These are phyloP conservation scores for Pseudotriccus pelzelni DNA, from an alignment of 2,797 vertebrate species.

Conservation along the genomic window DNA sequence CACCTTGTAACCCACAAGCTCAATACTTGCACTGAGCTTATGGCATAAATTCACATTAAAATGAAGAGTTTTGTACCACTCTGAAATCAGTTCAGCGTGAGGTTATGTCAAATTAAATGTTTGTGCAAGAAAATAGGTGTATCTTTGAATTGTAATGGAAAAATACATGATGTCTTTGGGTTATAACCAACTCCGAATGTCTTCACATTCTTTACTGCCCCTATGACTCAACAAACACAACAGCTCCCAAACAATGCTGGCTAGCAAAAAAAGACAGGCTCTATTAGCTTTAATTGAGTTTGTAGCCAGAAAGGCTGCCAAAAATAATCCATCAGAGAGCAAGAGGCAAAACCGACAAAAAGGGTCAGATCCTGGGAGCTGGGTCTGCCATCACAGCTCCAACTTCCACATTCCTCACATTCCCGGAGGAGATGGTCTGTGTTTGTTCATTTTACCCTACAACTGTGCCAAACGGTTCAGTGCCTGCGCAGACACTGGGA, in stretches of 20 bases:
- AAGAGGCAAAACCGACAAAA: conserved; percentile 14
- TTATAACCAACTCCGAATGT: background rate
- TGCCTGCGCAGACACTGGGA: background rate
- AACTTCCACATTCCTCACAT: conserved; percentile 4
- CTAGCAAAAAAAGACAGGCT: conserved; percentile 13
- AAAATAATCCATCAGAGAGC: conserved; percentile 24
- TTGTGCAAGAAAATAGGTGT: background rate
- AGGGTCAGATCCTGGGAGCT: conserved; percentile 39
- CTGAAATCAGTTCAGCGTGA: background rate
- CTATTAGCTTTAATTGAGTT: conserved; percentile 47
- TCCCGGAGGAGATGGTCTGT: conserved; percentile 29
- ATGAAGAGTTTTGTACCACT: background rate
- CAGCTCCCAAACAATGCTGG: conserved; percentile 1
- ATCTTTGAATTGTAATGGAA: background rate
- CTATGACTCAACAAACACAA: conserved; percentile 20
- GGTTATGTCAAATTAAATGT: background rate
- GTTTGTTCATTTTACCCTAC: conserved; percentile 29
- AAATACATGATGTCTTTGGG: background rate
- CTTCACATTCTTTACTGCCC: conserved; percentile 10
- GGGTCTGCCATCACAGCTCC: conserved; percentile 22
- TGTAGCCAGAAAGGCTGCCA: conserved; percentile 54
- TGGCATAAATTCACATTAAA: background rate
- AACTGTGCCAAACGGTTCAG: conserved; percentile 2
- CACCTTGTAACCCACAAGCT: background rate
- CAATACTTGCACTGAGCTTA: background rate